phyloP scores from a whole-genome alignment of 2,888 invertebrate genomes.

The Lycia hirtaria region DNA sequence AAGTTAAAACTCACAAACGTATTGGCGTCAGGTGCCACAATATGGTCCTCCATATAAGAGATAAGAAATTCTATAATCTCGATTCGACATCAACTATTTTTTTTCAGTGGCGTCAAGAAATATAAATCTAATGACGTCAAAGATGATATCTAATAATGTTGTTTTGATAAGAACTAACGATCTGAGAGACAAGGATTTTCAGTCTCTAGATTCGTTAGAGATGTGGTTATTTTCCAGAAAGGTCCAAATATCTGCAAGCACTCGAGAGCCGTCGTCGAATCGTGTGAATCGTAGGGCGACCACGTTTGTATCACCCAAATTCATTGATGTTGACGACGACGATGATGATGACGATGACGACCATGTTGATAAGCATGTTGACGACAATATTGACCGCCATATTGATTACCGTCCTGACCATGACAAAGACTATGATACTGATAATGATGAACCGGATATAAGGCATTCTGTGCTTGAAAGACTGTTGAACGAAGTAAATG shows the following conservation, averaged over 20 bases:
- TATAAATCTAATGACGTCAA: not conserved
- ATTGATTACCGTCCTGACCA: not conserved
- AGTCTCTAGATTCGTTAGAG: not conserved
- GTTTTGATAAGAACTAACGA: not conserved
- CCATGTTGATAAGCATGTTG: conserved; percentile 11
- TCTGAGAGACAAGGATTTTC: not conserved
- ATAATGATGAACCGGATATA: conserved; percentile 37
- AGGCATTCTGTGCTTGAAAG: conserved; percentile 60
- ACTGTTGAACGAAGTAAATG: conserved; percentile 54
- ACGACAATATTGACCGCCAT: conserved; percentile 34
- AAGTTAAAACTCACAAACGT: no score
- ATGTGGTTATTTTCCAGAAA: conserved; percentile 6
- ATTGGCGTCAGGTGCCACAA: no score
- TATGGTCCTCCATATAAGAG: no score
- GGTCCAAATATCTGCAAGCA: conserved; percentile 4
- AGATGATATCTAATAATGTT: not conserved
- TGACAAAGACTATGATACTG: conserved; percentile 27
- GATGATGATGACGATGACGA: not conserved
- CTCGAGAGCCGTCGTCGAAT: not conserved
- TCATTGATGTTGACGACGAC: not conserved
- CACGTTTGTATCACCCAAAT: not conserved
- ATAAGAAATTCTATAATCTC: no score
- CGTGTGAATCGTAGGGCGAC: not conserved
- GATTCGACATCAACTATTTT: no score
- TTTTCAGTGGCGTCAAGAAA: not conserved